Evolutionary conservation across 53 echinoderm and acorn worm genomes (phyloP).

Genomic region (Echinometra lucunter): DNA sequence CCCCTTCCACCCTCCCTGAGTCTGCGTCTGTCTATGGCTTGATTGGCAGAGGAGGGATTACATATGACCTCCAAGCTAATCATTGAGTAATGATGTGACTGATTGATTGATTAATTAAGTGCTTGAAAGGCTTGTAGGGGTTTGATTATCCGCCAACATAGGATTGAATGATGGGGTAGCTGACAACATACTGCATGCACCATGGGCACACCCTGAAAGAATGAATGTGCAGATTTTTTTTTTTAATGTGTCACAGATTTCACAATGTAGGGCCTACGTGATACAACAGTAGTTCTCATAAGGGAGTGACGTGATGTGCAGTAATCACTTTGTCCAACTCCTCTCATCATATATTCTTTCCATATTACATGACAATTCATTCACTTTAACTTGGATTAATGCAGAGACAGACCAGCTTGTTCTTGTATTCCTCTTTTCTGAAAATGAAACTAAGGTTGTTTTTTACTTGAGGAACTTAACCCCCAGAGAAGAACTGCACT

Average conservation of each 20-base stretch:
- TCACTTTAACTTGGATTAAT: neutral
- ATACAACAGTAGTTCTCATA: neutral
- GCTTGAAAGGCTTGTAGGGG: neutral
- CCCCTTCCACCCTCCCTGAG: neutral
- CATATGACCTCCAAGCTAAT: constrained; percentile 45
- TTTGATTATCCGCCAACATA: neutral
- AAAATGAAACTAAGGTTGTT: neutral
- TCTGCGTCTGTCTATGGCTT: neutral
- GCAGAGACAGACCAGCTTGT: neutral
- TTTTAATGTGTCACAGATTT: neutral
- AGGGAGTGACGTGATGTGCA: neutral
- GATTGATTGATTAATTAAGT: constrained; percentile 60
- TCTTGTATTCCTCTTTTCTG: neutral
- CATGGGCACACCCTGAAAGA: neutral
- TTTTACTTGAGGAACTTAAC: neutral
- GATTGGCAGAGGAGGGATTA: constrained; percentile 48
- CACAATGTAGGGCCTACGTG: neutral
- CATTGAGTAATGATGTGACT: constrained; percentile 40
- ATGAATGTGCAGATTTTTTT: neutral
- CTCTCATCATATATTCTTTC: neutral
- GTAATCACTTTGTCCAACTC: neutral
- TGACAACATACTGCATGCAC: neutral
- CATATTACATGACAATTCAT: neutral
- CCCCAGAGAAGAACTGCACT: neutral
- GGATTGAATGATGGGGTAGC: neutral